Base-by-base conservation (phyloP, 2,888 invertebrate genomes). In the Cistogaster globosa region DNA sequence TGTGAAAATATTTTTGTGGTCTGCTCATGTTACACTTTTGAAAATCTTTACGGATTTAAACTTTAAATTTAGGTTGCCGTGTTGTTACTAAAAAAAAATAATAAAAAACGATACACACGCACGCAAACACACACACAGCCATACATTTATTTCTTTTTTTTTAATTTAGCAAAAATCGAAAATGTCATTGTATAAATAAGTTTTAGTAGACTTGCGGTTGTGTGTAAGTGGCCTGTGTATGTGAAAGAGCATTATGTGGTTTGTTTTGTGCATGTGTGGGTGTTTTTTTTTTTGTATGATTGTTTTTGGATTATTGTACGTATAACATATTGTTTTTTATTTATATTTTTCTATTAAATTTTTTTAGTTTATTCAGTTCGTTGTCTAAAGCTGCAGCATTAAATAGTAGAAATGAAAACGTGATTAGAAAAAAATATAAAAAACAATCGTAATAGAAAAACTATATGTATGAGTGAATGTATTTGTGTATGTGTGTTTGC, bases 11-110 rank as follows among this genome's bases (percentile, higher is more conserved):
- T 69, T 82, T 62, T 48, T 69, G 69, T 2, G 48, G 58, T 38
- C 76, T 51, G 75, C 42, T 69, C 62, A 51, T 76, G 22, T 69
- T 82, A 63, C 48, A 75, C 36, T 63, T 82, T 76, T 65, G 26
- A 74, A 75, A 83, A 79, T 84, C 75, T 75, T 84, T 71, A 45
- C 74, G 75, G 84, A 84, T 84, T 84, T 84, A 80, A 75, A 69
- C 53, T 80, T 84, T 71, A 84, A 75, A 84, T 84, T 75, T 79
- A 75, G 84, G 79, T 80, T 84, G 58, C 62, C 63, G 51, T 80
- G 60, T 75, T 79, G 84, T 65, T 75, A 75, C 75, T 79, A 79
- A 75, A n/a, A 32, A 78, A 32, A 76, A 71, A 82, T 67, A 51
- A 67, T 57, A 79, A 45, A 63, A 71, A 68, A 22, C 57, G 63